phyloP scores from a whole-genome alignment of 2,113 vertebrate genomes.

The Malurus cyaneus region DNA sequence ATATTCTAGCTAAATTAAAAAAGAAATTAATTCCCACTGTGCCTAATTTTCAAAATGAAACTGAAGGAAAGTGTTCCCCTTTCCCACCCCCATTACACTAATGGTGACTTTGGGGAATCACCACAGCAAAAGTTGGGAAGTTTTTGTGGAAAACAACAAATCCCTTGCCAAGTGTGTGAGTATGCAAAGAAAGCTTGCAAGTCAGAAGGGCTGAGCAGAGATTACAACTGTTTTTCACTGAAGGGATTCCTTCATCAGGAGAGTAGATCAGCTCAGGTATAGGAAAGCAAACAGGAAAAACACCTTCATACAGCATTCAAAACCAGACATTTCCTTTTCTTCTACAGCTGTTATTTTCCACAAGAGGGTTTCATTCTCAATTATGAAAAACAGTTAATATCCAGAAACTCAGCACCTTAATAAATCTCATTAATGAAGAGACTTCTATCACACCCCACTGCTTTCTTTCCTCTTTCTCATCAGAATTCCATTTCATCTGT shows the following conservation, averaged over 20 bases:
- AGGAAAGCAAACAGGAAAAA: not conserved
- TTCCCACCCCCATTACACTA: not conserved
- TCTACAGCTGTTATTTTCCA: not conserved
- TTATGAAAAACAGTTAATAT: not conserved
- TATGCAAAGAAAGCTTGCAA: not conserved
- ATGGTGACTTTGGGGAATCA: slow-evolving; percentile 44
- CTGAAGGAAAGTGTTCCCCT: not conserved
- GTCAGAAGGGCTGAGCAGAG: not conserved
- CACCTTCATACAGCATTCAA: rapidly evolving
- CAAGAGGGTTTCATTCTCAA: not conserved
- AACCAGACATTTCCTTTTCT: not conserved
- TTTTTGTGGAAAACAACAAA: slow-evolving; percentile 10
- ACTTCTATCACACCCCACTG: too few species aligned
- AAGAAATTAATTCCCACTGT: slow-evolving; percentile 40
- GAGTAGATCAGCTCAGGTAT: not conserved
- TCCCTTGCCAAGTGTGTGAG: not conserved
- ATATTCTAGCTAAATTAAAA: slow-evolving; percentile 49
- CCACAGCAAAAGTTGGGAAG: not conserved
- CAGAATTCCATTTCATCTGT: not conserved
- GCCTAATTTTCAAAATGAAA: slow-evolving; percentile 62
- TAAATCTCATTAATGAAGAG: not conserved
- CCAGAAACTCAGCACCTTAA: not conserved
- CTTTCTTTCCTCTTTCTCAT: not conserved
- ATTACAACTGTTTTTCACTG: not conserved
- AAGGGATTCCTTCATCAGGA: not conserved